phyloP scores from a whole-genome alignment of 2,797 vertebrate species.

The Hypotaenidia philippensis region DNA sequence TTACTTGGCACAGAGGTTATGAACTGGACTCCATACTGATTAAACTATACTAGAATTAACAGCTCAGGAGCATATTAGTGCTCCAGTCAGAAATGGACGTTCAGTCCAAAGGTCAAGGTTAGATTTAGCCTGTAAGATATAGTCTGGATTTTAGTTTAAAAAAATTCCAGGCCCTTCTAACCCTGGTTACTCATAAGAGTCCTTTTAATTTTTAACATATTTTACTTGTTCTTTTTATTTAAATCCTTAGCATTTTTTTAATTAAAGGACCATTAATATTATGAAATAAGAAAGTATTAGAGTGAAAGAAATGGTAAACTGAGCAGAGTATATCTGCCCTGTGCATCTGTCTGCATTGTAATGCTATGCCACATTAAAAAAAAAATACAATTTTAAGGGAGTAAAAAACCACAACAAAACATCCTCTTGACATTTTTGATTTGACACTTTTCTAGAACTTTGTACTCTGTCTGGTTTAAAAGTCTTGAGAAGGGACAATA shows the following conservation, averaged over 20 bases:
- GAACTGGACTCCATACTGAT: neutral
- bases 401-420: rapidly evolving
- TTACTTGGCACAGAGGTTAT: neutral
- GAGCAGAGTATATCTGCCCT: neutral
- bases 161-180: neutral
- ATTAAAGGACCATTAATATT: neutral
- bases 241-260: neutral
- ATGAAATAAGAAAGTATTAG: neutral
- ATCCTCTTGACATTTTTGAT: neutral
- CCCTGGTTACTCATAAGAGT: neutral
- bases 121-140: neutral
- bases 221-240: neutral
- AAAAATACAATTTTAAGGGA: neutral
- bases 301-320: neutral
- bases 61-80: neutral
- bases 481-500: neutral
- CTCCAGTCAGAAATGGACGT: neutral
- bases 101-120: neutral
- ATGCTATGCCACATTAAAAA: neutral
- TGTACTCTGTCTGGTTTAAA: neutral
- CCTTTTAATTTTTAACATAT: neutral
- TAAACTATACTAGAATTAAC: neutral
- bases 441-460: neutral
- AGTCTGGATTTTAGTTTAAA: neutral
- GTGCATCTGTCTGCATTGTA: neutral